These are phyloP conservation scores for Scrobipalpa costella DNA, from an alignment of 2,888 invertebrate genomes.

Conservation along the genomic window DNA sequence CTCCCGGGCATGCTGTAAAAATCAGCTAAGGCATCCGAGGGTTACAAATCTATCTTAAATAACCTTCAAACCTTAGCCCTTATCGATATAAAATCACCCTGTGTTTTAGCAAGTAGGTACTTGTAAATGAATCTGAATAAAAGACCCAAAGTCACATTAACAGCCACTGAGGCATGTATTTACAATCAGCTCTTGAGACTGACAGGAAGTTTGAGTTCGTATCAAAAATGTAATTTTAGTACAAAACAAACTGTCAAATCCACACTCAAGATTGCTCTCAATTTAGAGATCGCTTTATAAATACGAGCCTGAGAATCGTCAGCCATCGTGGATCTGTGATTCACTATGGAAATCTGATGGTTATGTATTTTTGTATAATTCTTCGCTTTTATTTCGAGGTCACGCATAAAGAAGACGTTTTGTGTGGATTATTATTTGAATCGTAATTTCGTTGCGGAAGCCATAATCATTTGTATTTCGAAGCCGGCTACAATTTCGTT, in stretches of 20 bases:
- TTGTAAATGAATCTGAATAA: constrained; percentile 9
- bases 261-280: no score
- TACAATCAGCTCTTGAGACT: no score
- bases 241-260: no score
- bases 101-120: background rate
- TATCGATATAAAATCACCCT: no score
- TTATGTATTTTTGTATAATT: constrained; percentile 12
- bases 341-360: constrained; percentile 7
- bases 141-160: background rate
- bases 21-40: no score
- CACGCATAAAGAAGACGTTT: constrained; percentile 16
- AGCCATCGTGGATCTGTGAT: background rate
- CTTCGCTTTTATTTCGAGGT: constrained; percentile 10
- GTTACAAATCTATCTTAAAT: no score
- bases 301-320: no score
- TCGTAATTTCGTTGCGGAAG: constrained; percentile 6
- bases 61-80: no score
- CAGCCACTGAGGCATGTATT: background rate
- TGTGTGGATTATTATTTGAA: constrained; percentile 14
- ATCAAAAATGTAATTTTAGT: no score
- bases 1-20: no score
- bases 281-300: no score
- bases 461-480: constrained; percentile 3
- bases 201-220: no score
- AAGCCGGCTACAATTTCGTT: background rate